Base-by-base conservation (phyloP, 2,797 vertebrate species). In the Cynopterus sphinx region DNA sequence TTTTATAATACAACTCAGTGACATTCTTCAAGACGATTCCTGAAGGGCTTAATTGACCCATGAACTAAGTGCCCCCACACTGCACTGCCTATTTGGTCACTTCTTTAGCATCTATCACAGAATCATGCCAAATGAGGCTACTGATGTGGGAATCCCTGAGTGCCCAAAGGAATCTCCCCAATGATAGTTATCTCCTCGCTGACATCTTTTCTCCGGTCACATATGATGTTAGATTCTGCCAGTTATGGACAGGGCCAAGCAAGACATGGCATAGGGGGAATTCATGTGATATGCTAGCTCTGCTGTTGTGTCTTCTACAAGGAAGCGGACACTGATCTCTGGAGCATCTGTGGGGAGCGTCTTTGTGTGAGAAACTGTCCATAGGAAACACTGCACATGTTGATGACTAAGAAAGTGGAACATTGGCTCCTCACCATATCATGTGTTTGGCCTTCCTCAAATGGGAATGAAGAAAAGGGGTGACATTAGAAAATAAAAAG, bases 381-480 rank as follows among this genome's bases (percentile, higher is more conserved):
- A 8, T 17, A 55, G 51, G 81, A n/a, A 61, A 55, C 22, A 12
- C 12, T 21, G 13, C 43, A 36, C 39, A 21, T 10, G 13, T 7
- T 21, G 51, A 43, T 53, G 55, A 67, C 75, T 67, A 9, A 22
- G 68, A 59, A 84, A 73, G 19, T 12, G 19, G 55, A 70, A 31
- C 7, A 7, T 5, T 7, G 12, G 49, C 24, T 78, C 46, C 82
- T 93, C 24, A 24, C 19, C 11, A 2, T 15, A 59, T 24, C 53
- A 24, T 16, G 71, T 3, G 36, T 77, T 83, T 51, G 78, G 55
- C 28, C 41, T 96, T 94, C 70, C 41, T 89, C 65, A 84, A 87
- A 46, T 73, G 68, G 49, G 59, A 93, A 13, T 63, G 70, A 87
- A 89, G 91, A 19, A 95, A 79, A 70, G 6, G 31, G 11, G 31